A percentile compares a stretch with the other conserved stretches of the same genome.
Evolutionary conservation across 2,888 invertebrate species (phyloP).

Genomic region (Dusona sp.): DNA sequence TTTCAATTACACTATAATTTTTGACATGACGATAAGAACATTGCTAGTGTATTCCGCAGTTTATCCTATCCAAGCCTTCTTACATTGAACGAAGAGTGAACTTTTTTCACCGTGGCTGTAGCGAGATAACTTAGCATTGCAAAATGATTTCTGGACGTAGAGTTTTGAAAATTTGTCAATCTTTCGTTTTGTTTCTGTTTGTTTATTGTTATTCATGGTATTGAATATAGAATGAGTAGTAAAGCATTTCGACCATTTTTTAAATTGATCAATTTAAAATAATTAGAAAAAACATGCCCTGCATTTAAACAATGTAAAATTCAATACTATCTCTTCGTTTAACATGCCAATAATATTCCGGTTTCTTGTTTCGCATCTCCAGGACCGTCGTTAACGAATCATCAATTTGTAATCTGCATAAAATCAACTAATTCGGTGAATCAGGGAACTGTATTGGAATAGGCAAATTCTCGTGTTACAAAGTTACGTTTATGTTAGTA

Average conservation of each 20-base stretch:
- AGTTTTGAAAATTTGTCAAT: not conserved
- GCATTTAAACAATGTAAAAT: not conserved
- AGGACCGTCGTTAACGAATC: constrained; percentile 57
- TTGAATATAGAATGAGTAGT: not conserved
- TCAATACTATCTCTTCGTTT: not conserved
- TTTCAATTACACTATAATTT: too few species aligned
- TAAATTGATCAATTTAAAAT: too few species aligned
- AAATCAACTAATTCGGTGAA: constrained; percentile 68
- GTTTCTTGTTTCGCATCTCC: constrained; percentile 12
- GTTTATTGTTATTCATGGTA: not conserved
- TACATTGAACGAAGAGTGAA: too few species aligned
- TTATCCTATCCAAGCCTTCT: too few species aligned
- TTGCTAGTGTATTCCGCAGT: too few species aligned
- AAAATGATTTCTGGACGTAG: too few species aligned
- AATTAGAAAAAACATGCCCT: not conserved
- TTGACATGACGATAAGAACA: too few species aligned
- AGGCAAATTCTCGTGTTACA: constrained; percentile 56
- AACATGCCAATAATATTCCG: constrained; percentile 36
- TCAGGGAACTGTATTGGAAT: constrained; percentile 64
- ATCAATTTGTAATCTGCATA: constrained; percentile 71
- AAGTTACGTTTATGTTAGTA: constrained; percentile 9
- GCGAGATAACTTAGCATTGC: too few species aligned
- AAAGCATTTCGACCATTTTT: too few species aligned
- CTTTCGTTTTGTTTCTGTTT: not conserved
- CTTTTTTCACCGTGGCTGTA: too few species aligned